Evolutionary conservation across 2,888 invertebrate genomes (phyloP).

Genomic region (Leptinotarsa peninsularis): DNA sequence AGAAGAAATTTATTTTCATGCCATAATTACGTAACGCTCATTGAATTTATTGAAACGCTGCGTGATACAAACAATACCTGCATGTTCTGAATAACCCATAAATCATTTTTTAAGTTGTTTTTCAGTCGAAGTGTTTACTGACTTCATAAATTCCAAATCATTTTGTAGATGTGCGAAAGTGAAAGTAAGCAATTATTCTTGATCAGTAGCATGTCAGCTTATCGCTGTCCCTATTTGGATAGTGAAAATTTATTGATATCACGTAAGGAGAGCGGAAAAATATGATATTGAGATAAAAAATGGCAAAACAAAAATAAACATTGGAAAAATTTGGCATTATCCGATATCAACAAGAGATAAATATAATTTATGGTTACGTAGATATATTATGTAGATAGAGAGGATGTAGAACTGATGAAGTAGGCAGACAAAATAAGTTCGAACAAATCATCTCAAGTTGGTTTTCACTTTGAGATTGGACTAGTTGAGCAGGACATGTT

Average conservation of each 20-base stretch:
- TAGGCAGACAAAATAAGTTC: too few relatives aligned
- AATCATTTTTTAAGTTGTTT: constrained; percentile 13
- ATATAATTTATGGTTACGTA: background rate
- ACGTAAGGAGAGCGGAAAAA: background rate
- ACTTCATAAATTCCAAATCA: constrained; percentile 5
- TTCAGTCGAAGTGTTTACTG: background rate
- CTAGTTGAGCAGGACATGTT: too few relatives aligned
- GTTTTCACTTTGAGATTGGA: too few relatives aligned
- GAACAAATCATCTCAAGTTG: too few relatives aligned
- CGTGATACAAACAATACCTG: constrained; percentile 11
- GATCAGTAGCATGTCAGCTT: background rate
- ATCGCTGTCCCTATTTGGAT: constrained; percentile 1
- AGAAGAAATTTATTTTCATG: too few relatives aligned
- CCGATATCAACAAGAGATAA: background rate
- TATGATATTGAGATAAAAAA: background rate
- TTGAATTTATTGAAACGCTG: background rate
- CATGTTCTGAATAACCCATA: constrained; percentile 14
- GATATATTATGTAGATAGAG: too few relatives aligned
- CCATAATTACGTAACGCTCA: background rate
- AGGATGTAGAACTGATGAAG: too few relatives aligned
- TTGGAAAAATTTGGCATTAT: background rate
- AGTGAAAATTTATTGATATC: background rate
- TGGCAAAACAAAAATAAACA: background rate
- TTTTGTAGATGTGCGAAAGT: background rate
- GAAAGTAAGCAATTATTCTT: background rate